phyloP scores from a whole-genome alignment of 2,797 vertebrate species.

The Fringilla coelebs region DNA sequence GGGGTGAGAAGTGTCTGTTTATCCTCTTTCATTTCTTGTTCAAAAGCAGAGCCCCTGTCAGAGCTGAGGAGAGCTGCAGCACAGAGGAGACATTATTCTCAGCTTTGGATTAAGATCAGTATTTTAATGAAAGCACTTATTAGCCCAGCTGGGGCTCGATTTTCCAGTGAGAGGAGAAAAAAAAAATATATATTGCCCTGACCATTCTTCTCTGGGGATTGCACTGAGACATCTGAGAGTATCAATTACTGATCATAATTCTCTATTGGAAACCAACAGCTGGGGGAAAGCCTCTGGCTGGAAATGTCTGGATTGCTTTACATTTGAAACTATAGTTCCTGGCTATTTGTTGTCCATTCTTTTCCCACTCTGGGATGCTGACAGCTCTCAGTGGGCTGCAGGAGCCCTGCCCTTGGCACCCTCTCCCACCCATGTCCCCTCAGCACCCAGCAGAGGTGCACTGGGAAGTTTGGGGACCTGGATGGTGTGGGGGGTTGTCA shows the following conservation, averaged over 20 bases:
- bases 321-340: background rate
- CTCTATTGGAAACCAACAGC: constrained; percentile 66
- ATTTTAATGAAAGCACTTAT: constrained; percentile 74
- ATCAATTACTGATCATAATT: constrained; percentile 67
- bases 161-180: constrained; percentile 68
- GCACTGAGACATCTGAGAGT: constrained; percentile 56
- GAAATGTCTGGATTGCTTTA: constrained; percentile 26
- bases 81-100: constrained; percentile 74
- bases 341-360: background rate
- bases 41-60: constrained; percentile 66
- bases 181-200: constrained; percentile 56
- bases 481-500: background rate
- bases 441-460: background rate
- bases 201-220: constrained; percentile 69
- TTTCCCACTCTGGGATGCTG: background rate
- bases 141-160: constrained; percentile 73
- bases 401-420: background rate
- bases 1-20: constrained; percentile 60
- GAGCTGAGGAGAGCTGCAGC: constrained; percentile 29
- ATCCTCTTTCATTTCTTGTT: constrained; percentile 65
- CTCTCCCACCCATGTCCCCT: background rate
- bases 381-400: background rate
- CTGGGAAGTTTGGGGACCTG: background rate
- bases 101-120: constrained; percentile 64
- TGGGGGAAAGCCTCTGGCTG: constrained; percentile 51